phyloP scores from a whole-genome alignment of 2,888 invertebrate species.

The Caenorhabditis drosophilae region DNA sequence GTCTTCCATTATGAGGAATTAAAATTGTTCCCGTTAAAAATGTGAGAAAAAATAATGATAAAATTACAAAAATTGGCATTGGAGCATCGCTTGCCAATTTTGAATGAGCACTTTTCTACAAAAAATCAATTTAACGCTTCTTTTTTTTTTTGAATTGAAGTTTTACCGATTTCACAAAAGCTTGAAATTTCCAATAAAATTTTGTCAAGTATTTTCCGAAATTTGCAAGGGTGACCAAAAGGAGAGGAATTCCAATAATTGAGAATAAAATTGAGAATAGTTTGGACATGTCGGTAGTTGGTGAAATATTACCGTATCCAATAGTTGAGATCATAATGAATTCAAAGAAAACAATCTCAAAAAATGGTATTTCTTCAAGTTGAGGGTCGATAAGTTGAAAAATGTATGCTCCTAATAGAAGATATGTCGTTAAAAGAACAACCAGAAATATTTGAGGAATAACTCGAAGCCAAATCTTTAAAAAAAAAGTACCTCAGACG shows the following conservation, averaged over 20 bases:
- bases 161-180: slow-evolving; percentile 4
- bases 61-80: slow-evolving; percentile 38
- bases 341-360: slow-evolving; percentile 46
- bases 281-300: slow-evolving; percentile 35
- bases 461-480: slow-evolving; percentile 11
- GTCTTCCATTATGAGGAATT: slow-evolving; percentile 39
- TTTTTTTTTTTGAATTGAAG: no score
- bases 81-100: slow-evolving; percentile 37
- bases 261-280: slow-evolving; percentile 49
- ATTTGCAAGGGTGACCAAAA: slow-evolving; percentile 42
- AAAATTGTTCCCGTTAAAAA: slow-evolving; percentile 30
- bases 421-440: slow-evolving; percentile 9
- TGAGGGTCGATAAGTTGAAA: slow-evolving; percentile 35
- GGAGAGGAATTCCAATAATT: slow-evolving; percentile 45
- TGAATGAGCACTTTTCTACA: slow-evolving; percentile 12
- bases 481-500: slow-evolving; percentile 36
- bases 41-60: slow-evolving; percentile 36
- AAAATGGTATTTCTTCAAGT: slow-evolving; percentile 23
- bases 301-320: slow-evolving; percentile 55
- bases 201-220: slow-evolving; percentile 41
- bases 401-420: slow-evolving; percentile 26
- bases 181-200: slow-evolving; percentile 26
- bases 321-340: slow-evolving; percentile 48
- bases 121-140: no score
- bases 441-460: slow-evolving; percentile 39